Conservation (phyloP, 2,888 invertebrate genomes). For the Allolobophora icterica region DNA sequence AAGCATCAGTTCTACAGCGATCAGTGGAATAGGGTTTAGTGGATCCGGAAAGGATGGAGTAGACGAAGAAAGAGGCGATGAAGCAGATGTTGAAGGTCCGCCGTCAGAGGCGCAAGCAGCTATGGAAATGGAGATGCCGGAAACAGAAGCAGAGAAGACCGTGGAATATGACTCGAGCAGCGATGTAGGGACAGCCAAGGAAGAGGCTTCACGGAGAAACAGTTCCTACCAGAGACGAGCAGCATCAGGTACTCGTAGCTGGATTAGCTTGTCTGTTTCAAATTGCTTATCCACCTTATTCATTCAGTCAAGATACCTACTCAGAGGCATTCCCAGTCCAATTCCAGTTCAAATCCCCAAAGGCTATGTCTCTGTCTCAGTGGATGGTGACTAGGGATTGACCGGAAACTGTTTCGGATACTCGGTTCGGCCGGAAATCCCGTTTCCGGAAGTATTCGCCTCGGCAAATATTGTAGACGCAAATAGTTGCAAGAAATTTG, state of each 20-base stretch:
- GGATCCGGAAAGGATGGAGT: not conserved
- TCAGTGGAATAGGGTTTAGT: not conserved
- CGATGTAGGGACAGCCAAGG: not conserved
- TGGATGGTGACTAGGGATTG: too few species aligned
- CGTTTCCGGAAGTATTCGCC: too few species aligned
- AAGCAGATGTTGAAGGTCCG: not conserved
- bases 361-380: too few species aligned
- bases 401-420: too few species aligned
- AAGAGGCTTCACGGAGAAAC: not conserved
- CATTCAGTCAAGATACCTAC: too few species aligned
- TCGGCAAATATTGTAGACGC: too few species aligned
- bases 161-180: not conserved
- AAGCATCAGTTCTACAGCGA: not conserved
- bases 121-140: not conserved
- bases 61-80: not conserved
- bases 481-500: too few species aligned
- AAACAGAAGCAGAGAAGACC: not conserved
- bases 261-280: not conserved
- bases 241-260: not conserved
- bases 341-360: too few species aligned
- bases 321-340: too few species aligned
- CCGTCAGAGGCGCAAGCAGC: not conserved
- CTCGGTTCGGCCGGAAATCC: too few species aligned
- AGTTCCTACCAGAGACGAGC: not conserved
- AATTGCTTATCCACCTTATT: too few species aligned